Conservation (phyloP, 2,113 vertebrate species). For the Aptenodytes patagonicus region DNA sequence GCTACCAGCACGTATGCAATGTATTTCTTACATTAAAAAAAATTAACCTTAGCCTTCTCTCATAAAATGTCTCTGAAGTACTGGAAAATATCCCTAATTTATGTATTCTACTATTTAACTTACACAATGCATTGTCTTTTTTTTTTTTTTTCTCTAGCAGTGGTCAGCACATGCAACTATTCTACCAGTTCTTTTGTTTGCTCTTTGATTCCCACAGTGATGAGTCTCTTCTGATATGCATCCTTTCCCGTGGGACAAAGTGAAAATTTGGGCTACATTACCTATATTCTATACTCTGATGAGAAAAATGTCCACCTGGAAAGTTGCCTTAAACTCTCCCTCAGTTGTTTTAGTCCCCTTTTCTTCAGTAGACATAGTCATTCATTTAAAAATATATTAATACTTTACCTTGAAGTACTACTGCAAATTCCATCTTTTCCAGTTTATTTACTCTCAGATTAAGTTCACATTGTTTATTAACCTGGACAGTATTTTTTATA, state of each 20-base stretch:
- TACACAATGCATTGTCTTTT: background rate
- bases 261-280: background rate
- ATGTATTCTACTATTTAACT: background rate
- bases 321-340: background rate
- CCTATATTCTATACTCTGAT: background rate
- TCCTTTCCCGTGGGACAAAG: background rate
- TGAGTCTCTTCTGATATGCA: background rate
- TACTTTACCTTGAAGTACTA: background rate
- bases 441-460: background rate
- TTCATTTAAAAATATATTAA: background rate
- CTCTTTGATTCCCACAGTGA: background rate
- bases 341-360: background rate
- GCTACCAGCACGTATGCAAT: accelerated
- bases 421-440: background rate
- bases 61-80: background rate
- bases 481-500: background rate
- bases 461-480: background rate
- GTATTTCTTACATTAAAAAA: background rate
- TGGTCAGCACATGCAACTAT: background rate
- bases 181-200: background rate
- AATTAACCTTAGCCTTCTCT: background rate
- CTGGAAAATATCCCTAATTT: background rate
- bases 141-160: background rate
- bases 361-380: background rate
- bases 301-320: background rate